Conservation (phyloP, 2,113 vertebrate genomes). For the Cygnus buccinator region DNA sequence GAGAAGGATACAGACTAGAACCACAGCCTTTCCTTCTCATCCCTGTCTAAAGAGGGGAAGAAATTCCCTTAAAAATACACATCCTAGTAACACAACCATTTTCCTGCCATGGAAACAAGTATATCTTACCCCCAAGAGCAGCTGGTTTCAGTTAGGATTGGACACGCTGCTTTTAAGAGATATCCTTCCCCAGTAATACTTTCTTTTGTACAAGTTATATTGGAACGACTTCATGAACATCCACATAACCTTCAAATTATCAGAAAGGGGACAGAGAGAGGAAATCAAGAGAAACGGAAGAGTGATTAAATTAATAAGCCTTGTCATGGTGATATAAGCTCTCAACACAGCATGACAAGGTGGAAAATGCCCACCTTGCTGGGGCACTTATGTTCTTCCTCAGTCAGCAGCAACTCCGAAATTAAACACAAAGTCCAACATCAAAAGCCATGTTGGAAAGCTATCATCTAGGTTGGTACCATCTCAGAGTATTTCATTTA, state of each 20-base stretch:
- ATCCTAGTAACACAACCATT: background rate
- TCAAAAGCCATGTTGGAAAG: slow-evolving; percentile 23
- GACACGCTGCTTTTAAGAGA: background rate
- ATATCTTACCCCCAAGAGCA: background rate
- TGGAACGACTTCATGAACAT: slow-evolving; percentile 16
- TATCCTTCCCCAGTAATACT: background rate
- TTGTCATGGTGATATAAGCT: slow-evolving; percentile 37
- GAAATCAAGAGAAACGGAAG: slow-evolving; percentile 47
- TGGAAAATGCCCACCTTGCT: slow-evolving; percentile 39
- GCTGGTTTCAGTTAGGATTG: background rate
- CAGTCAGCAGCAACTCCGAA: slow-evolving; percentile 2
- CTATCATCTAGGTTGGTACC: background rate
- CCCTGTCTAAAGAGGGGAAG: background rate
- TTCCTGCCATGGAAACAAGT: background rate
- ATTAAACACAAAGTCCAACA: background rate
- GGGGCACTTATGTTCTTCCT: background rate
- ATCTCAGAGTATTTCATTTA: slow-evolving; percentile 29
- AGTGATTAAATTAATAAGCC: slow-evolving; percentile 47
- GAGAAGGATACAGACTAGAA: background rate
- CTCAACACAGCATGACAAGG: slow-evolving; percentile 39
- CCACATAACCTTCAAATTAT: slow-evolving; percentile 26
- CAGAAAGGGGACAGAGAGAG: slow-evolving; percentile 9
- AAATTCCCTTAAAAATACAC: background rate
- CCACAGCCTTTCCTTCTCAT: background rate
- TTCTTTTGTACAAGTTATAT: slow-evolving; percentile 1